A percentile compares a stretch with the other conserved stretches of the same genome.
Evolutionary conservation across 2,113 vertebrate species (phyloP).

Genomic region (Petromus typicus): DNA sequence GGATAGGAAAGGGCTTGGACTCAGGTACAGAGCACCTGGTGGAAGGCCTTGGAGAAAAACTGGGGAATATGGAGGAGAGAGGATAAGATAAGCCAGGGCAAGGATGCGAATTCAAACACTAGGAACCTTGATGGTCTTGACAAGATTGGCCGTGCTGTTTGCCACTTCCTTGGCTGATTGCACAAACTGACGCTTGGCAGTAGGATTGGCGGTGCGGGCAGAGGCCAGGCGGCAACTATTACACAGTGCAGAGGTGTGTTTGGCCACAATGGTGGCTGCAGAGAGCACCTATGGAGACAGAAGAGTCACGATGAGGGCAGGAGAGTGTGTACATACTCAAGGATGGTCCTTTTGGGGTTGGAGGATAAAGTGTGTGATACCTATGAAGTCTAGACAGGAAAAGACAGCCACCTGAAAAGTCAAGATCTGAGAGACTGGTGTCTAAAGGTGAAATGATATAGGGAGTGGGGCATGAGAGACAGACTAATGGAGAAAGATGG

Average conservation of each 20-base stretch:
- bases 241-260: conserved; percentile 97
- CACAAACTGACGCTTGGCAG: conserved; percentile 99
- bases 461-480: background rate
- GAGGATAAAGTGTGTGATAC: background rate
- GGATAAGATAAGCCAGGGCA: background rate
- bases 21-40: background rate
- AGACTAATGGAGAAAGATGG: background rate
- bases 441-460: background rate
- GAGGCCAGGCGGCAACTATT: conserved; percentile 98
- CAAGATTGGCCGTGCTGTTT: conserved; percentile 98
- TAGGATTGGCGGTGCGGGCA: conserved; percentile 94
- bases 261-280: conserved; percentile 98
- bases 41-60: background rate
- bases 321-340: background rate
- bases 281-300: conserved; percentile 92
- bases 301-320: background rate
- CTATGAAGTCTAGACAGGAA: background rate
- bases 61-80: background rate
- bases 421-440: background rate
- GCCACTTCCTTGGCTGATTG: conserved; percentile 99
- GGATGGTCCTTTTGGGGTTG: background rate
- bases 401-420: background rate
- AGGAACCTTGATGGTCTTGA: conserved; percentile 98
- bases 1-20: background rate
- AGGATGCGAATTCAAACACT: background rate